Evolutionary conservation across 2,888 invertebrate species (phyloP), one percentile per base, ranked within the genome.

Genomic region (Drosophila melanosoma): DNA sequence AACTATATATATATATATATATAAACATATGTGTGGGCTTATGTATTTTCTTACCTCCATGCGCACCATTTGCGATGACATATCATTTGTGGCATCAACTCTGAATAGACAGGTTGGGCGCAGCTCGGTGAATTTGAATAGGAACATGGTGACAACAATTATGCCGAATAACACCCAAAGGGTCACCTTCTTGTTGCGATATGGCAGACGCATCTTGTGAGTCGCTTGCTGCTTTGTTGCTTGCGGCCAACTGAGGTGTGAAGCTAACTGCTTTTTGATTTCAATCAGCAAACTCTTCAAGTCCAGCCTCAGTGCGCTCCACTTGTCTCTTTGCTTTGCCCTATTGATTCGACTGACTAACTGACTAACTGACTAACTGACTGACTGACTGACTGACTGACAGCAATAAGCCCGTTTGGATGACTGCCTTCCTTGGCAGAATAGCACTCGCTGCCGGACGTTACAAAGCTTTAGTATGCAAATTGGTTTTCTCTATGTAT

Each of bases 121-220:
- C 77, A 93, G 79, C 75, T 93, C 93, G 74, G 91, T 91, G 84
- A 92, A 93, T 88, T 93, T 93, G 84, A 93, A 92, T 73, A 93
- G 88, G 87, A 93, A 92, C 92, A 93, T 92, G 67, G 92, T 93
- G 77, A 93, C 87, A 76, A 91, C 92, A 79, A 93, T 89, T 73
- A 93, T 83, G 76, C 91, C 92, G 59, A 93, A 89, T 76, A 92
- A 87, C 64, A 92, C 91, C 93, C 93, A 93, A 59, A 92, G 90
- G 82, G 91, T 91, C 73, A 92, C 89, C 81, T 91, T 92, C 86
- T 92, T 92, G 85, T 93, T 93, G 75, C 93, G 91, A 84, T 92
- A 92, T 66, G 93, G 92, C 82, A 93, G 89, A 86, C 93, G 92
- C 93, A 93, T 93, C 82, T 87, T 91, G 33, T 15, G 52, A 32